phyloP scores from a whole-genome alignment of 1,140 invertebrate species.

The Dinoponera quadriceps region DNA sequence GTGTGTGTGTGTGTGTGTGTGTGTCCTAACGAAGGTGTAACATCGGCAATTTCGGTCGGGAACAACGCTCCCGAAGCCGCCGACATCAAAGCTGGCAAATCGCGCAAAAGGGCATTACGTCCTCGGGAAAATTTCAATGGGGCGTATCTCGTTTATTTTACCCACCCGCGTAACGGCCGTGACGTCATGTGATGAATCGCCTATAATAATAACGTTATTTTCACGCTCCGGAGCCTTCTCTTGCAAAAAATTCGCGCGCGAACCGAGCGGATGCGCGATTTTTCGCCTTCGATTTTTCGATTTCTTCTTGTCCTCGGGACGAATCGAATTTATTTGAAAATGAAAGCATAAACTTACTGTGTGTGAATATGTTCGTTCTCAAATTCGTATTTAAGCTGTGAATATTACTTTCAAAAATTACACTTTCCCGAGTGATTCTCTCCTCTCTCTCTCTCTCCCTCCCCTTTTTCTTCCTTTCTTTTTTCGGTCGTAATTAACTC shows the following conservation, averaged over 20 bases:
- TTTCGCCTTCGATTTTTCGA: background rate
- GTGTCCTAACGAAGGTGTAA: background rate
- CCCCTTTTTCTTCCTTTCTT: too few relatives aligned
- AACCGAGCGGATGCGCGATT: background rate
- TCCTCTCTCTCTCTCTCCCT: too few relatives aligned
- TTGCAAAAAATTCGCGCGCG: conserved; percentile 6
- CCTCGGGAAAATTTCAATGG: conserved; percentile 36
- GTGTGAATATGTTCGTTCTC: background rate
- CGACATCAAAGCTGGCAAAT: background rate
- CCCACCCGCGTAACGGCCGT: background rate
- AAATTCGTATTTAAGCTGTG: background rate
- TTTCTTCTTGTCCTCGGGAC: background rate
- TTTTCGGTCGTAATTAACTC: background rate
- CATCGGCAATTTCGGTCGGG: conserved; percentile 23
- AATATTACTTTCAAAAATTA: conserved; percentile 18
- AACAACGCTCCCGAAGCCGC: background rate
- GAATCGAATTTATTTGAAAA: background rate
- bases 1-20: too few relatives aligned
- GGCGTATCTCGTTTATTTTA: conserved; percentile 4
- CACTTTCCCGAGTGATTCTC: background rate
- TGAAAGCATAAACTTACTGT: background rate
- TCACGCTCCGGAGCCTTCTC: background rate
- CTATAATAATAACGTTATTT: background rate
- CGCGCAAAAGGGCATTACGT: background rate
- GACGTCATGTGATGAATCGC: conserved; percentile 3